Percentiles rank a stretch among this genome's conserved stretches.
Conservation (phyloP, 2,888 invertebrate species). For the Griposia aprilina region DNA sequence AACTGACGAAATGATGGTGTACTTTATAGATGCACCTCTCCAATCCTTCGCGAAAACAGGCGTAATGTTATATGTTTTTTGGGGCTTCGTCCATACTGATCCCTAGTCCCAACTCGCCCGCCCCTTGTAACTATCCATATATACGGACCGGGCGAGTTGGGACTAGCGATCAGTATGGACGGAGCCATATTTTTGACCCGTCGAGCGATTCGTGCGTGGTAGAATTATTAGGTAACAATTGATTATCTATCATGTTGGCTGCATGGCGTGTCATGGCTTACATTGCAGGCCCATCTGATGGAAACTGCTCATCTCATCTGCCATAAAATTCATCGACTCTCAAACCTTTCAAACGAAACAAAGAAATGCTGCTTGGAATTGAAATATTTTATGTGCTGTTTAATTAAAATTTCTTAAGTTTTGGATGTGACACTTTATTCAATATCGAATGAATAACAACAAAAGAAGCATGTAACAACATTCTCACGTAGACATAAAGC, state of each 20-base stretch:
- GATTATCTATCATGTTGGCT: not conserved
- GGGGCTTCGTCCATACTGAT: no score
- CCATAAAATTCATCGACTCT: no score
- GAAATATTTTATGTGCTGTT: not conserved
- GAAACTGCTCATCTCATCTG: not conserved
- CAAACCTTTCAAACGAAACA: not conserved
- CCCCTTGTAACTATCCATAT: no score
- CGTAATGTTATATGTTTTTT: not conserved
- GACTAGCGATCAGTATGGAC: no score
- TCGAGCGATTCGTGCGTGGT: not conserved
- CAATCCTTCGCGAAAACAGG: not conserved
- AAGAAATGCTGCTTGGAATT: not conserved
- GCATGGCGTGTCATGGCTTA: not conserved
- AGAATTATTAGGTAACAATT: not conserved
- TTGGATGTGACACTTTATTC: not conserved
- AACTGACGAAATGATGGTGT: not conserved
- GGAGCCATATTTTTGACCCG: no score
- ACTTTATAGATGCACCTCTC: no score
- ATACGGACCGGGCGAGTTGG: no score
- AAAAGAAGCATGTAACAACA: slow-evolving; percentile 29
- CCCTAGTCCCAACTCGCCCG: no score
- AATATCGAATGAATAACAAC: slow-evolving; percentile 17
- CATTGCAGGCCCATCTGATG: not conserved
- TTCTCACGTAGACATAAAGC: slow-evolving; percentile 49
- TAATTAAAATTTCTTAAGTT: not conserved